Percentiles rank a stretch among this genome's conserved stretches.
phyloP scores from a whole-genome alignment of 2,113 vertebrate species.

The Aphelocoma coerulescens region DNA sequence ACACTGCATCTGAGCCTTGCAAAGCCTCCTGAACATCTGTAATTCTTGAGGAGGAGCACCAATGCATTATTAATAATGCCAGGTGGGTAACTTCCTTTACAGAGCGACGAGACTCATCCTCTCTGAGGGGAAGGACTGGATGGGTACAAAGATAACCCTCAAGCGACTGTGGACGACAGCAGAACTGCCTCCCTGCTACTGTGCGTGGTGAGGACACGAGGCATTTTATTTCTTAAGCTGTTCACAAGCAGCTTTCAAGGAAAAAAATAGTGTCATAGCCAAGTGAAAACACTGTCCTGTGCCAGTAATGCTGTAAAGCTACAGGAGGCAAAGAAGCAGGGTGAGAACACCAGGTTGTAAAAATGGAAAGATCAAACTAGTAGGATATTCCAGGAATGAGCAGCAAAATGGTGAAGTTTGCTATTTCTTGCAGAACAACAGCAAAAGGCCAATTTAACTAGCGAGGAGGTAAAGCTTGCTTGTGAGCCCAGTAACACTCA shows the following conservation, averaged over 20 bases:
- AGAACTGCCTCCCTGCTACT: not conserved
- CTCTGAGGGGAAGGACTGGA: not conserved
- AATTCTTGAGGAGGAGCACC: not conserved
- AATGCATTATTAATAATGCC: conserved; percentile 27
- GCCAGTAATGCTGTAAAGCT: not conserved
- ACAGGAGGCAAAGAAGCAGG: not conserved
- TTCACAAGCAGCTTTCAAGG: not conserved
- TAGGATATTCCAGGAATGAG: not conserved
- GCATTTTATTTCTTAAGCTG: not conserved
- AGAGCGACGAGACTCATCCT: not conserved
- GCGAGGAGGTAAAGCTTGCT: not conserved
- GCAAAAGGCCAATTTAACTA: not conserved
- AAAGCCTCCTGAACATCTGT: not conserved
- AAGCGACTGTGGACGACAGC: not conserved
- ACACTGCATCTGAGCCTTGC: not conserved
- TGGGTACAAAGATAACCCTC: not conserved
- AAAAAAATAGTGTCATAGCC: not conserved
- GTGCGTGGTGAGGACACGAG: accelerated
- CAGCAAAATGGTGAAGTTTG: not conserved
- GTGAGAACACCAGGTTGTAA: not conserved
- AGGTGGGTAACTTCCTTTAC: conserved; percentile 27
- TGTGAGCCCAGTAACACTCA: not conserved
- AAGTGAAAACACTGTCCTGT: not conserved
- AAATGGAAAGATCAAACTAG: not conserved
- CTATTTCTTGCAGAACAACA: not conserved